These are phyloP conservation scores for Aviceda subcristata DNA, from an alignment of 2,113 vertebrate species.

Conservation along the genomic window DNA sequence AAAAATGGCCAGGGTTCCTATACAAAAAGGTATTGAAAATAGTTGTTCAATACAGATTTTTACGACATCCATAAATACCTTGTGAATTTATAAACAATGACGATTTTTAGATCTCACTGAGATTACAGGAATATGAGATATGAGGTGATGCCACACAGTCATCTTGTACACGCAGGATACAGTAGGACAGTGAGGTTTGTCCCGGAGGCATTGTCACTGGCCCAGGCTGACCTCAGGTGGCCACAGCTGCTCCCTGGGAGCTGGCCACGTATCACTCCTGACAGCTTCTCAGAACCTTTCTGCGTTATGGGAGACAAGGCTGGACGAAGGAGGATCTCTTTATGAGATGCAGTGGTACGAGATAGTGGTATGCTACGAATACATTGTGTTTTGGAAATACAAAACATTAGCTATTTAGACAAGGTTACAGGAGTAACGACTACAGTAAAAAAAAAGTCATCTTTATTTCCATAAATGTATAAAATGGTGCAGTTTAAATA, in stretches of 20 bases:
- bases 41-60: background rate
- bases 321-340: background rate
- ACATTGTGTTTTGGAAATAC: background rate
- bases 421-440: background rate
- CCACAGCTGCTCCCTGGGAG: background rate
- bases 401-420: background rate
- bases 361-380: background rate
- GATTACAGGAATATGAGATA: background rate
- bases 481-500: background rate
- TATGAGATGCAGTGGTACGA: background rate
- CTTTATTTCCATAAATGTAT: background rate
- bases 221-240: background rate
- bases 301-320: background rate
- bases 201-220: background rate
- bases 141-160: background rate
- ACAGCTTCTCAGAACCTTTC: background rate
- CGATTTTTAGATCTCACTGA: background rate
- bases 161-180: rapidly evolving
- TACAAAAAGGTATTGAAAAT: background rate
- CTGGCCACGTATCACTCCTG: background rate
- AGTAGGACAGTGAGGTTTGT: background rate
- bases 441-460: background rate
- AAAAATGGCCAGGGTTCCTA: background rate
- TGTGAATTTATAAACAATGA: background rate
- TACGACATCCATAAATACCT: background rate